These are phyloP conservation scores for Spodoptera litura DNA, from an alignment of 1,140 invertebrate species.

Conservation along the genomic window DNA sequence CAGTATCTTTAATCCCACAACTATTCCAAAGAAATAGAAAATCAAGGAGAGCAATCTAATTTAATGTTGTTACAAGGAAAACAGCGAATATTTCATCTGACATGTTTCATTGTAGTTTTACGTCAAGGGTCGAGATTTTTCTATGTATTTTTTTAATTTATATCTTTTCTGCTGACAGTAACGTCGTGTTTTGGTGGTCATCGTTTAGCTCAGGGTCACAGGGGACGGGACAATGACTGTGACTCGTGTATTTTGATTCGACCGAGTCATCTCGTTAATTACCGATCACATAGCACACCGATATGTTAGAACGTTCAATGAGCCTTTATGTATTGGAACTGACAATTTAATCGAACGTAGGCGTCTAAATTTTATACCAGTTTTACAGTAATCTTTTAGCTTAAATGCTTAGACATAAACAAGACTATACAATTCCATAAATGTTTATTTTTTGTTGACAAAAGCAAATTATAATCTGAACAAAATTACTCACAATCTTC, in stretches of 20 bases:
- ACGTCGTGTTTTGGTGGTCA: slow-evolving; percentile 36
- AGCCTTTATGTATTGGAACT: slow-evolving; percentile 43
- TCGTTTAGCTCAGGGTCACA: slow-evolving; percentile 49
- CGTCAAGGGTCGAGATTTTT: slow-evolving; percentile 7
- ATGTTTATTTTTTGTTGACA: background rate
- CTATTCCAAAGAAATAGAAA: too few relatives aligned
- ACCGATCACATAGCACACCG: slow-evolving; percentile 52
- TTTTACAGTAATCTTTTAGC: background rate
- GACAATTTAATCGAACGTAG: slow-evolving; percentile 47
- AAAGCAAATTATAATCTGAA: background rate
- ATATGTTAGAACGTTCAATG: slow-evolving; percentile 47
- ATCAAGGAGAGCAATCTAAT: too few relatives aligned
- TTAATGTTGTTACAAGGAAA: too few relatives aligned
- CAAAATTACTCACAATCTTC: background rate
- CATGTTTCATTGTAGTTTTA: slow-evolving; percentile 3
- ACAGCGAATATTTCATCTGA: background rate
- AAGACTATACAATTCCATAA: background rate
- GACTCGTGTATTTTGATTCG: slow-evolving; percentile 57
- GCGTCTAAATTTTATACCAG: background rate
- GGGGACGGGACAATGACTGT: slow-evolving; percentile 55
- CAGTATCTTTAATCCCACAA: background rate
- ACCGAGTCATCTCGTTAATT: slow-evolving; percentile 63
- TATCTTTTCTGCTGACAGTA: slow-evolving; percentile 21
- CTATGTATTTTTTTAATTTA: slow-evolving; percentile 24
- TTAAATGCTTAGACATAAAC: background rate